These are phyloP conservation scores for Melanotaenia nigrans DNA, from an alignment of 2,797 vertebrate genomes.

Conservation along the genomic window DNA sequence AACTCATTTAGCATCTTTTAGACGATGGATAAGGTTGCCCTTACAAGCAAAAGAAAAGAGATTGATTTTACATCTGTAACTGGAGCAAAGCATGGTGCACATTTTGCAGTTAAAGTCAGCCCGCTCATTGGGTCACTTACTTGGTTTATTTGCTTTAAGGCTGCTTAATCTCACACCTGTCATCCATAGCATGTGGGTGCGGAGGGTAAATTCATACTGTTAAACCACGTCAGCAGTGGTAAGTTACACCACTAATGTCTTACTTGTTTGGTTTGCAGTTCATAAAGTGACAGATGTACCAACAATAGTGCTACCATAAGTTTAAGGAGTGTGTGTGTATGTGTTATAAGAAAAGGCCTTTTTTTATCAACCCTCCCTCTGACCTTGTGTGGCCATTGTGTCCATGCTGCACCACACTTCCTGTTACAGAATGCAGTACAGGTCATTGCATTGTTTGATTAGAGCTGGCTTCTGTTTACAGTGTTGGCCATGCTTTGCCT, in stretches of 20 bases:
- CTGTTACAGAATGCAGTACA: constrained; percentile 16
- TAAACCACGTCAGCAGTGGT: not conserved
- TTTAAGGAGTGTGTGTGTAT: not conserved
- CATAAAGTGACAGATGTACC: not conserved
- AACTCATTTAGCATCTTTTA: not conserved
- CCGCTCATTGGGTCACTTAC: not conserved
- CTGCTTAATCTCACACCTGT: not conserved
- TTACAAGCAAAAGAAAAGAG: not conserved
- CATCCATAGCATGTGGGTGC: not conserved
- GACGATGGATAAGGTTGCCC: not conserved
- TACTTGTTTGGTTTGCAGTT: not conserved
- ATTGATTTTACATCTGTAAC: not conserved
- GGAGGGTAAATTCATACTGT: not conserved
- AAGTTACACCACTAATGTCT: not conserved
- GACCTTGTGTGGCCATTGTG: constrained; percentile 44
- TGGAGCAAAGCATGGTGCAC: not conserved
- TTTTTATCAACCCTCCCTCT: constrained; percentile 25
- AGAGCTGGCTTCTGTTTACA: not conserved
- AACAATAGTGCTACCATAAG: not conserved
- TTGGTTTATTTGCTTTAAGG: not conserved
- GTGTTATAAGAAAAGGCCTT: constrained; percentile 14
- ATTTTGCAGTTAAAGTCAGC: not conserved
- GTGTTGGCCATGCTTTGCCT: not conserved
- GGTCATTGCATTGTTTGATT: constrained; percentile 19
- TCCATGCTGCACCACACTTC: constrained; percentile 27